Base-by-base conservation (phyloP, 2,797 vertebrate genomes). In the Bufotes viridis region DNA sequence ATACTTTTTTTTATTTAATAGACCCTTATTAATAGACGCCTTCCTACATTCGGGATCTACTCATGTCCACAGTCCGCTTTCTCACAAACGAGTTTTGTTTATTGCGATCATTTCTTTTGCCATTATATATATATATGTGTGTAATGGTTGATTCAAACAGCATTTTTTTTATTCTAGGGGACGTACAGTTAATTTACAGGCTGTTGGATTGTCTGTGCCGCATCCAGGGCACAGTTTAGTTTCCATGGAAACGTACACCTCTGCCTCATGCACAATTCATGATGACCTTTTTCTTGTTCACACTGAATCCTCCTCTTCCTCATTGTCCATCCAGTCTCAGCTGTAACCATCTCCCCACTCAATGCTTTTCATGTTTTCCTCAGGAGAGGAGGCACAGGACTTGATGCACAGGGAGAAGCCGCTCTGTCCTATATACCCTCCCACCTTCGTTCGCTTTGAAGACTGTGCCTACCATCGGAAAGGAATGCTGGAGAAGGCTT, bases 261-360 rank as follows among this genome's bases (percentile, higher is more conserved):
- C 90, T 90, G 69, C 87, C 92, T 97, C 95, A 95, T 96, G 94
- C 91, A 95, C 92, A 95, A 97, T 97, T 97, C 94, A 97, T 96
- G 93, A 83, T 53, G 91, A 96, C 95, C 95, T 95, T 95, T 93
- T 87, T 85, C 15, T 88, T 79, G 90, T 88, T 85, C 74, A 79
- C 88, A 86, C 72, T 17, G 13, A 3, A 60, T 7, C 6, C 89
- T 89, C 88, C 53, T 2, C 87, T 91, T 90, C 80, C 84, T 81
- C 72, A 72, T 78, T 80, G 70, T 55, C 22, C 79, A 5, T 63
- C 81, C 69, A 29, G 0, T 65, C 65, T 9, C 29, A 2, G 79
- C 81, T 78, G 78, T 82, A 87, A 84, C 18, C 34, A 24, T 65
- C 74, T 78, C 82, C 76, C 51, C 42, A 49, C 76, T 34, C 42